Evolutionary conservation across 2,797 vertebrate species (phyloP).

Genomic region (Hydrophis major): DNA sequence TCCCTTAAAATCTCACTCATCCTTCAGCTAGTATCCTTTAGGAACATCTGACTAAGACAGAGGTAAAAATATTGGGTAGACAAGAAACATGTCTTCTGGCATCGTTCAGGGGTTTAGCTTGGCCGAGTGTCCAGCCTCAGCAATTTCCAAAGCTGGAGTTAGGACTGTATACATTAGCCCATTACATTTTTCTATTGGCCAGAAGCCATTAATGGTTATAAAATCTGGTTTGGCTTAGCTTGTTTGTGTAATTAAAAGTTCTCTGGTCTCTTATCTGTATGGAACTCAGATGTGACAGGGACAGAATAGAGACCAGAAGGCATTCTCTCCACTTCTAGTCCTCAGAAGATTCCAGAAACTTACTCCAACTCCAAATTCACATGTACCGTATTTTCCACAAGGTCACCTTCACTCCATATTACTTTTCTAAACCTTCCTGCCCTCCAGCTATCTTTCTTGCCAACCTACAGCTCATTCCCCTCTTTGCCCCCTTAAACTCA

Average conservation of each 20-base stretch:
- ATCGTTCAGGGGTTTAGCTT: not conserved
- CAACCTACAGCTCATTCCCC: not conserved
- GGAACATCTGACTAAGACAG: not conserved
- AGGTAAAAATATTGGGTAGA: not conserved
- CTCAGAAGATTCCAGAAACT: not conserved
- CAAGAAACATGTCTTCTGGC: not conserved
- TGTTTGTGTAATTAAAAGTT: not conserved
- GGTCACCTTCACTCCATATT: not conserved
- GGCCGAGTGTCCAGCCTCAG: not conserved
- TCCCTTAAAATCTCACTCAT: not conserved
- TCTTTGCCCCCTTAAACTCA: slow-evolving; percentile 10
- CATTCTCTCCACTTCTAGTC: not conserved
- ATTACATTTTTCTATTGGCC: not conserved
- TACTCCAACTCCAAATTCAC: not conserved
- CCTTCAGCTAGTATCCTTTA: not conserved
- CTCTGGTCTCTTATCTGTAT: not conserved
- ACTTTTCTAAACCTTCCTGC: not conserved
- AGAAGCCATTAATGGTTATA: not conserved
- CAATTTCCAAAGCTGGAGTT: not conserved
- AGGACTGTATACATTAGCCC: not conserved
- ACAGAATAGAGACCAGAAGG: not conserved
- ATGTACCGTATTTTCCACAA: not conserved
- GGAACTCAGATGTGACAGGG: not conserved
- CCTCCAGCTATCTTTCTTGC: not conserved
- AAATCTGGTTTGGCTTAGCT: not conserved